phyloP scores from a whole-genome alignment of 2,113 vertebrate genomes.

The Hyaena hyaena region DNA sequence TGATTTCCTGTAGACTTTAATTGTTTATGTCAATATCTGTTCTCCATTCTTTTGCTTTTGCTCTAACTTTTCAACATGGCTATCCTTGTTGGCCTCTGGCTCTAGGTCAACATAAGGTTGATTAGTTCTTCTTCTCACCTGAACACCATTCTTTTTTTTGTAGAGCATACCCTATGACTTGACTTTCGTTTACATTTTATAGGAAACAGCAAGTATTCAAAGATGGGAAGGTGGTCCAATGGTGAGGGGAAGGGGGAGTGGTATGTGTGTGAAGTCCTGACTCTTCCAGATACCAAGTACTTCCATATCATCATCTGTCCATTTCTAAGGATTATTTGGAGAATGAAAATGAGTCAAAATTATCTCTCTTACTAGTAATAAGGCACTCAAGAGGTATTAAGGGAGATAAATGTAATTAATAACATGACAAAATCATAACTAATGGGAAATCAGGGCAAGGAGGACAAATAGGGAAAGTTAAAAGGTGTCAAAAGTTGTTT shows the following conservation, averaged over 20 bases:
- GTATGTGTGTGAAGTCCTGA: not conserved
- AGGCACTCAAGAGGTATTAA: not conserved
- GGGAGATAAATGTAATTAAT: not conserved
- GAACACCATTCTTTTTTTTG: not conserved
- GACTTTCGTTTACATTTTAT: not conserved
- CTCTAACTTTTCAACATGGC: not conserved
- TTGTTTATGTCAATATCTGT: not conserved
- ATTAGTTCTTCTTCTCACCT: not conserved
- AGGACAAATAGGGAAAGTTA: not conserved
- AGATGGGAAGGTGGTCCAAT: not conserved
- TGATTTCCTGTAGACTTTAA: not conserved
- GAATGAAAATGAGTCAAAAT: not conserved
- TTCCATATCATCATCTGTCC: not conserved
- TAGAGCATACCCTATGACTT: not conserved
- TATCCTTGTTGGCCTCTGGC: not conserved
- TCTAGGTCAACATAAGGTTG: not conserved
- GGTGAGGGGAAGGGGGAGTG: accelerated
- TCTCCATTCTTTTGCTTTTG: not conserved
- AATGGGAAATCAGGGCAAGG: not conserved
- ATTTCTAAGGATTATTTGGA: not conserved
- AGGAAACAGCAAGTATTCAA: not conserved
- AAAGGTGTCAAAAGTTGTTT: not conserved
- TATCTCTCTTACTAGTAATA: not conserved
- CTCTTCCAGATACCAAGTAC: not conserved
- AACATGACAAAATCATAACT: not conserved